Evolutionary conservation across 2,888 invertebrate genomes (phyloP).

Genomic region (Heliconius cydno): DNA sequence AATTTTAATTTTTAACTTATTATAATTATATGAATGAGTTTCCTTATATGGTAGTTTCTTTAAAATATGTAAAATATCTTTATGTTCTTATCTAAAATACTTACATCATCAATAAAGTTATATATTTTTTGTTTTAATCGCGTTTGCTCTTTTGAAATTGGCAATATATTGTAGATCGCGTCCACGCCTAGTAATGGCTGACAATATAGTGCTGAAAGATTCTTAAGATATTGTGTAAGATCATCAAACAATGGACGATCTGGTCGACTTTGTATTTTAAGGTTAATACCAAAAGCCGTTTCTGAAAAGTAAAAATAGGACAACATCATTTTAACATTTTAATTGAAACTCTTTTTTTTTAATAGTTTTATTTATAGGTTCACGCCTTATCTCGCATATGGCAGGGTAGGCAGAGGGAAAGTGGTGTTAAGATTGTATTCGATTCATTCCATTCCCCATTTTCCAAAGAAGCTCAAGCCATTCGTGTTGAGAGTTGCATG

Average conservation of each 20-base stretch:
- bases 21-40: too few species aligned
- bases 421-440: too few species aligned
- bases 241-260: background rate
- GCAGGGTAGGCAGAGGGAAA: too few species aligned
- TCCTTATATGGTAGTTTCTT: too few species aligned
- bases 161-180: background rate
- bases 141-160: background rate
- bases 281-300: slow-evolving; percentile 8
- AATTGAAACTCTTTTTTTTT: too few species aligned
- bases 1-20: too few species aligned
- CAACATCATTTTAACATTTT: background rate
- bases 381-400: too few species aligned
- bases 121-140: background rate
- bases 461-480: too few species aligned
- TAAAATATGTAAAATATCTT: too few species aligned
- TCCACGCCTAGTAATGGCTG: background rate
- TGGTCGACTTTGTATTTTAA: background rate
- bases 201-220: background rate
- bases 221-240: background rate
- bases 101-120: slow-evolving; percentile 17
- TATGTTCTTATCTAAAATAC: background rate
- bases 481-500: too few species aligned
- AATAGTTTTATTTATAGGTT: too few species aligned
- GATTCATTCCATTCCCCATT: too few species aligned
- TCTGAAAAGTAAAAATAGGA: background rate